phyloP scores from a whole-genome alignment of 2,888 invertebrate species.

The Drosophila anomalata region DNA sequence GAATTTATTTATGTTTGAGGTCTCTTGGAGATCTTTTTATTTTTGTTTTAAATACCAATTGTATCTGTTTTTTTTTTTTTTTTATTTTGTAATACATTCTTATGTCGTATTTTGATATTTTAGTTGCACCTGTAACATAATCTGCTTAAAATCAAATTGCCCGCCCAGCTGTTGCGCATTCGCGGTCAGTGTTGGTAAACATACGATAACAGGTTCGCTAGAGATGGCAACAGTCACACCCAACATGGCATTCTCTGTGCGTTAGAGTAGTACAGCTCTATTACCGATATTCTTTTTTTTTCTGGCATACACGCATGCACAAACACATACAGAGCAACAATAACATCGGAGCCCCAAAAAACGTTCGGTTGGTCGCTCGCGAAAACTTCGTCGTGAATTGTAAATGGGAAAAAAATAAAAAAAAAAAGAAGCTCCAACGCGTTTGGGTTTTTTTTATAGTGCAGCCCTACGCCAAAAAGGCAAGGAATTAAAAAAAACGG shows the following conservation, averaged over 20 bases:
- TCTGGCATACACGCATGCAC: constrained; percentile 40
- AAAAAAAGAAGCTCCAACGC: constrained; percentile 57
- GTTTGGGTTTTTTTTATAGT: constrained; percentile 50
- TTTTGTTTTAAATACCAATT: not conserved
- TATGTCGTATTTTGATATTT: not conserved
- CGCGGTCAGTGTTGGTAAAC: constrained; percentile 36
- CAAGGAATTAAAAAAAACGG: constrained; percentile 59
- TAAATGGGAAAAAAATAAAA: constrained; percentile 55
- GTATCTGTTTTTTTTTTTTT: not conserved
- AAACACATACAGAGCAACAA: constrained; percentile 67
- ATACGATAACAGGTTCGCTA: not conserved
- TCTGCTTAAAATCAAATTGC: constrained; percentile 25
- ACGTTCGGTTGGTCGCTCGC: constrained; percentile 62
- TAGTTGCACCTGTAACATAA: not conserved
- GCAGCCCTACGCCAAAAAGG: constrained; percentile 65
- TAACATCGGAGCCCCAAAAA: constrained; percentile 72
- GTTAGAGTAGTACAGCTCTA: constrained; percentile 48
- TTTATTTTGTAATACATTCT: not conserved
- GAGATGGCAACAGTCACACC: not conserved
- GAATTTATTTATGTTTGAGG: not conserved
- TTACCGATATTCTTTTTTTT: constrained; percentile 36
- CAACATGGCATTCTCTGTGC: not conserved
- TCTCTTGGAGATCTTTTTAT: not conserved
- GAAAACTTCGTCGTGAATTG: constrained; percentile 73
- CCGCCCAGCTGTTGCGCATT: constrained; percentile 44